Percentiles rank a stretch among this genome's conserved stretches.
phyloP scores from a whole-genome alignment of 2,113 vertebrate genomes.

The Crotalus viridis region DNA sequence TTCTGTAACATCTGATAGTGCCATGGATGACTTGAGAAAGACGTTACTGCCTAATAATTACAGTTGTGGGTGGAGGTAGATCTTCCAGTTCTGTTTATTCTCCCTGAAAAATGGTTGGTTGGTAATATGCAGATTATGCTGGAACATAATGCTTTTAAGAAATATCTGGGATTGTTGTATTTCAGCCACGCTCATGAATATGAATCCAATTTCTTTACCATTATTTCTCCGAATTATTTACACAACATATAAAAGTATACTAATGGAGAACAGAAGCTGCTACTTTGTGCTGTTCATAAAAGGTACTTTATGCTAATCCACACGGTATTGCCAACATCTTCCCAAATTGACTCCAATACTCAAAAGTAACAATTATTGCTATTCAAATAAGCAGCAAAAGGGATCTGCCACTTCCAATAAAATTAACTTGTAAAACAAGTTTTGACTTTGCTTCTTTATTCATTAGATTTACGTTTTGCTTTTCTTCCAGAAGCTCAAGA shows the following conservation, averaged over 20 bases:
- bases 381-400: slow-evolving; percentile 57
- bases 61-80: not conserved
- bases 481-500: not conserved
- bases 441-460: not conserved
- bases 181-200: not conserved
- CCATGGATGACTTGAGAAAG: not conserved
- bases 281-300: slow-evolving; percentile 39
- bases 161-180: not conserved
- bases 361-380: slow-evolving; percentile 47
- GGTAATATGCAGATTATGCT: not conserved
- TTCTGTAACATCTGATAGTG: not conserved
- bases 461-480: not conserved
- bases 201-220: not conserved
- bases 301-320: slow-evolving; percentile 60
- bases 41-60: not conserved
- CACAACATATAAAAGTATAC: slow-evolving; percentile 28
- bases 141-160: not conserved
- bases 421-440: slow-evolving; percentile 32
- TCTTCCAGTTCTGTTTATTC: not conserved
- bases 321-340: slow-evolving; percentile 33
- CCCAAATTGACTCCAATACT: slow-evolving; percentile 39
- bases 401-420: slow-evolving; percentile 70
- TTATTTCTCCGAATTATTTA: not conserved
- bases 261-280: slow-evolving; percentile 38
- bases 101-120: not conserved